Evolutionary conservation across 1,140 invertebrate genomes (phyloP), one percentile per base, ranked within the genome.

Genomic region (Myzus persicae): DNA sequence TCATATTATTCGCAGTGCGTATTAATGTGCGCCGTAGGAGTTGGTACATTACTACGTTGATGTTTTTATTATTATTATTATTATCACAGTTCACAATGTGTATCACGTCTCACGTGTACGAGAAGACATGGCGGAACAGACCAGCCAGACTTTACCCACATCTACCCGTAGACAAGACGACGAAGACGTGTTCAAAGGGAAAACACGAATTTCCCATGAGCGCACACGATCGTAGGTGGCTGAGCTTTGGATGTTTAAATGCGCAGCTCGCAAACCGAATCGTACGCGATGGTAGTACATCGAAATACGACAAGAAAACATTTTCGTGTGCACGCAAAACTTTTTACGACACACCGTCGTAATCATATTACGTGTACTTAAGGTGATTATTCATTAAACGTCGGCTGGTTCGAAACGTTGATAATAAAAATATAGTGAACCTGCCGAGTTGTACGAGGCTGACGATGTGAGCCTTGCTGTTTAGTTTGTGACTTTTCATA

Each of bases 391-490:
- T n/a, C 59, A 76, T 76, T n/a, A n/a, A 76, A 76, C 14, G 59
- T 76, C n/a, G 14, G 31, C 59, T 36, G 14, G n/a, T n/a, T n/a
- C 18, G 14, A 14, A 36, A 36, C 14, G n/a, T 76, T 18, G 18
- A 76, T n/a, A 76, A 18, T 67, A n/a, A 14, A 67, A 67, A 67
- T n/a, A 67, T 4, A 67, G 59, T n/a, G n/a, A 11, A n/a, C 31
- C n/a, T 0, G 0, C 11, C 8, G 11, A 59, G 31, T 67, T 5
- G 26, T 4, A 67, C 11, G 1, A 2, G 1, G n/a, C n/a, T n/a
- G n/a, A n/a, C n/a, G n/a, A n/a, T n/a, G n/a, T n/a, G n/a, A n/a
- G n/a, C n/a, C n/a, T n/a, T n/a, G n/a, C n/a, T n/a, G n/a, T n/a
- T n/a, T n/a, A n/a, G n/a, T n/a, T n/a, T n/a, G n/a, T n/a, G n/a